Evolutionary conservation across 1,140 invertebrate species (phyloP).

Genomic region (Prorops nasuta): DNA sequence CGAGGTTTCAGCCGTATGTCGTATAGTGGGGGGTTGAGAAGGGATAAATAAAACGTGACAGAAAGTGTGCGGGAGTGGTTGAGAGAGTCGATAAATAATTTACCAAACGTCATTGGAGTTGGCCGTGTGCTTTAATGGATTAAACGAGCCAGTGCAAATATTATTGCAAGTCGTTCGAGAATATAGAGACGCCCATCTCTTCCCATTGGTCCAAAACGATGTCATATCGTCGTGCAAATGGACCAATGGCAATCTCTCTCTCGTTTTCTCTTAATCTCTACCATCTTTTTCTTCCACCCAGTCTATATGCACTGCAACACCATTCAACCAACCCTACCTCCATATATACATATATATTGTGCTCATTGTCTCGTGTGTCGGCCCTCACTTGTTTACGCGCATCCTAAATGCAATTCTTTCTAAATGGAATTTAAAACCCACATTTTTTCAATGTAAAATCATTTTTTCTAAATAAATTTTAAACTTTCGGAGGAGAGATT

Average conservation of each 20-base stretch:
- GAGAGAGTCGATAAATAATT: conserved; percentile 29
- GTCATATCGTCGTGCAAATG: conserved; percentile 21
- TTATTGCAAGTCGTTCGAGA: conserved; percentile 31
- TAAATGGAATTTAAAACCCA: no score
- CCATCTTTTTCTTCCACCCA: neutral
- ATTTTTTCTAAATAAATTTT: no score
- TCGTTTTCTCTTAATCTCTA: neutral
- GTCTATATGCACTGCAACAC: neutral
- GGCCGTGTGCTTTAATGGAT: conserved; percentile 34
- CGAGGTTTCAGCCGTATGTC: neutral
- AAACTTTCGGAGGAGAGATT: no score
- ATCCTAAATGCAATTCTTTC: no score
- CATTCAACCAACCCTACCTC: neutral
- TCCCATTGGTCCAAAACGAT: conserved; percentile 25
- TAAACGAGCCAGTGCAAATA: conserved; percentile 37
- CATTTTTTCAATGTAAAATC: no score
- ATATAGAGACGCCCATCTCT: conserved; percentile 16
- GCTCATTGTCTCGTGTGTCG: neutral
- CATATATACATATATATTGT: no score
- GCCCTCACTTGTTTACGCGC: no score
- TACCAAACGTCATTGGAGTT: conserved; percentile 19
- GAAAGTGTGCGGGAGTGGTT: neutral
- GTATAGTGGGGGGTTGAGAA: neutral
- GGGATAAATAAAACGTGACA: neutral
- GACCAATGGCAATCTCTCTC: conserved; percentile 19